Percentiles rank a stretch among this genome's conserved stretches.
These are phyloP conservation scores for Seriola aureovittata DNA, from an alignment of 2,113 vertebrate genomes.

Conservation along the genomic window DNA sequence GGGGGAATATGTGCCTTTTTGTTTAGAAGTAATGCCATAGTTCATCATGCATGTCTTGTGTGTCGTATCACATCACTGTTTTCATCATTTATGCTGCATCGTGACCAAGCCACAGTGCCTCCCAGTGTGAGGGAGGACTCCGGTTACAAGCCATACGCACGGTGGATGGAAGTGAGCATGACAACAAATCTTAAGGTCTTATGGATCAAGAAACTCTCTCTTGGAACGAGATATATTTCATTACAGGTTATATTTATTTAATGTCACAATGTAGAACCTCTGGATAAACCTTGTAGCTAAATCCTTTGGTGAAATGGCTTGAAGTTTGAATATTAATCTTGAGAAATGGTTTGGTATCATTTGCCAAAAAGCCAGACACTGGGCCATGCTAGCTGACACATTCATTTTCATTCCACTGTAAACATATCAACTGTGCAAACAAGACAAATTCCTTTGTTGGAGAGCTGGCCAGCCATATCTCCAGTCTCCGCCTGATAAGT, in stretches of 20 bases:
- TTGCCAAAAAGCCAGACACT: constrained; percentile 47
- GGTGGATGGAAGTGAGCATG: neutral
- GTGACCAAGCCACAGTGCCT: constrained; percentile 56
- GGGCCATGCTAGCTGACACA: constrained; percentile 36
- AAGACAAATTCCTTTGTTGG: constrained; percentile 60
- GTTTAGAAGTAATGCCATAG: constrained; percentile 45
- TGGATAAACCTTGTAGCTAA: neutral
- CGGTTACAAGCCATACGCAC: constrained; percentile 31
- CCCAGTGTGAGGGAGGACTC: constrained; percentile 69
- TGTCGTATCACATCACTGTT: constrained; percentile 54
- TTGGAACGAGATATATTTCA: neutral
- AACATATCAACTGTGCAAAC: constrained; percentile 74
- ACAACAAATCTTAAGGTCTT: constrained; percentile 11
- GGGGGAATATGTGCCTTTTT: constrained; percentile 16
- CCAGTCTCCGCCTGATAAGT: constrained; percentile 72
- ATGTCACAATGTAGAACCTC: neutral
- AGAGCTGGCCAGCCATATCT: constrained; percentile 49
- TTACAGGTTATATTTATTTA: constrained; percentile 33
- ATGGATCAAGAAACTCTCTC: neutral
- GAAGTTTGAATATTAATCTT: constrained; percentile 23
- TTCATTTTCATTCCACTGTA: constrained; percentile 60
- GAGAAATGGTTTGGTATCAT: constrained; percentile 9
- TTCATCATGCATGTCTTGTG: constrained; percentile 50
- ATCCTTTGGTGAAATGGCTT: neutral
- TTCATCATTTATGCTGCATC: constrained; percentile 40